Base-by-base conservation (phyloP, 2,797 vertebrate genomes). In the Carapus acus region DNA sequence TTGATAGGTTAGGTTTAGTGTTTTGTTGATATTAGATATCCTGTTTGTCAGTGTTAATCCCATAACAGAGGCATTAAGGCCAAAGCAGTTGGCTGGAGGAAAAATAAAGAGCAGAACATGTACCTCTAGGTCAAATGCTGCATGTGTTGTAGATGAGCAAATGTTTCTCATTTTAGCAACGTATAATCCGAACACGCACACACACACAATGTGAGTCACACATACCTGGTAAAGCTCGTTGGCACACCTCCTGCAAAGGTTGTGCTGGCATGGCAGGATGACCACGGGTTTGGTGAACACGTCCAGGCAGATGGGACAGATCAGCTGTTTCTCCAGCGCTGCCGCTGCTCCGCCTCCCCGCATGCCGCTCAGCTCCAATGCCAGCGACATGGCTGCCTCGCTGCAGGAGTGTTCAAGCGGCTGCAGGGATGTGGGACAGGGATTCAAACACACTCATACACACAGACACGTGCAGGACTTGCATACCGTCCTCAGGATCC, bases 211-310 rank as follows among this genome's bases (percentile, higher is more conserved):
- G 27, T 29, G 27, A 6, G 27, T 29, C 41, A 23, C 23, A 34
- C 49, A 15, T 6, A 80, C 81, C 88, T 88, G 86, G 74, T 88
- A 90, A 21, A 89, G 83, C 44, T 88, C 83, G 44, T 89, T 89
- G 49, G 89, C 89, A 67, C 89, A 90, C 73, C 85, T 90, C 45
- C 88, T 83, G 62, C 89, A 90, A 20, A 98, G 90, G 76, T 98
- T 98, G 78, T 98, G 96, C 71, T 97, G 92, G 33, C 96, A 98
- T 9, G 96, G 95, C 62, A 98, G 88, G 74, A 98, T 98, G 41
- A 98, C 93, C 81, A 98, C 94, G 0, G 96, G 96, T 58, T 98
- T 98, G 29, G 83, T 92, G 83, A 97, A 97, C 83, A 97, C 91
- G 83, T 98, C 91, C 57, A 94, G 79, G 67, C 96, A 98, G 85